Percentiles rank a stretch among this genome's conserved stretches.
These are phyloP conservation scores for Leptopilina myrica DNA, from an alignment of 2,888 invertebrate genomes.

Conservation along the genomic window DNA sequence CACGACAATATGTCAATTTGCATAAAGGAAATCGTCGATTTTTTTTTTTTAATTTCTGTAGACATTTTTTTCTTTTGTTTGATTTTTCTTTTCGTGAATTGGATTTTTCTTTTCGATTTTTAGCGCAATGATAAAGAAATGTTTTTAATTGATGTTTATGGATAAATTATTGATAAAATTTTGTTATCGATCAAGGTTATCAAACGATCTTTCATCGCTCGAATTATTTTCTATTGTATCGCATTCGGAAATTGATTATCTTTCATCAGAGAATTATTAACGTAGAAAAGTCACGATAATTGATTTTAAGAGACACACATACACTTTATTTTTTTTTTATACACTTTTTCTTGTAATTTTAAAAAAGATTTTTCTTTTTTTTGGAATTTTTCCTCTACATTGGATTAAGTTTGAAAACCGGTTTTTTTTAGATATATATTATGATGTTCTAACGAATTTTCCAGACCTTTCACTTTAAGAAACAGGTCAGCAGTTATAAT, in stretches of 20 bases:
- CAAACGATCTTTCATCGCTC: constrained; percentile 11
- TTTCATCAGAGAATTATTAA: neutral
- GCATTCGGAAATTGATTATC: constrained; percentile 16
- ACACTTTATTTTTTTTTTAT: too few species aligned
- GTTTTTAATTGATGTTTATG: constrained; percentile 27
- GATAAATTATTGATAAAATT: constrained; percentile 6
- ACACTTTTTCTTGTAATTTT: too few species aligned
- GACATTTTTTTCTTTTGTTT: neutral
- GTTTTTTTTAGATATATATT: neutral
- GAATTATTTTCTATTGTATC: constrained; percentile 20
- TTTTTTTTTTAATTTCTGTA: neutral
- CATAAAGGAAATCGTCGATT: constrained; percentile 5
- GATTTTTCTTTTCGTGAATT: neutral
- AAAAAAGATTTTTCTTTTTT: too few species aligned
- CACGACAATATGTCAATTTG: neutral
- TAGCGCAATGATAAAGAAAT: neutral
- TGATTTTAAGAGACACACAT: too few species aligned
- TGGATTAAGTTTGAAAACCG: neutral
- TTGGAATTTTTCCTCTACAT: too few species aligned
- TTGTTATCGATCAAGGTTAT: constrained; percentile 14
- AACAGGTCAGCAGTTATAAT: constrained; percentile 21
- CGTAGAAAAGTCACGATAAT: neutral
- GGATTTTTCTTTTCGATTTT: neutral
- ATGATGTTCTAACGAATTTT: constrained; percentile 4
- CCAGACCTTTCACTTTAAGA: constrained; percentile 19